These are phyloP conservation scores for Hecatera dysodea DNA, from an alignment of 2,888 invertebrate species.

Conservation along the genomic window DNA sequence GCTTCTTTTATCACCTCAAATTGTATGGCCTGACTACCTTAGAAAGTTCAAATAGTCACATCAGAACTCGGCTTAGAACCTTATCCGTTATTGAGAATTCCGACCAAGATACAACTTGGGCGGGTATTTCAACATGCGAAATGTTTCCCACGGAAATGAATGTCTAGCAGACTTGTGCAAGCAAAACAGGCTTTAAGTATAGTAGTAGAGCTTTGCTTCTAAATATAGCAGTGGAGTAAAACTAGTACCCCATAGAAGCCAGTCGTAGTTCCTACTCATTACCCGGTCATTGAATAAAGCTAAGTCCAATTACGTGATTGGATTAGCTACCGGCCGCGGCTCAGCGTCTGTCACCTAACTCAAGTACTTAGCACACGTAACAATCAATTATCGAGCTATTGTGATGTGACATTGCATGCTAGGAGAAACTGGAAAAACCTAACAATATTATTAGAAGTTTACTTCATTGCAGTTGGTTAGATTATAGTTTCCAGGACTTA, in stretches of 20 bases:
- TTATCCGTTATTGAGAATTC: neutral
- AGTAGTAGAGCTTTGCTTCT: too few relatives aligned
- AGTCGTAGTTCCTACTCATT: conserved; percentile 76
- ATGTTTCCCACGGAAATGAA: neutral
- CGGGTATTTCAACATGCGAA: neutral
- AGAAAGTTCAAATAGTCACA: neutral
- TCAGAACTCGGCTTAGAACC: neutral
- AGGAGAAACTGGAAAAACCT: conserved; percentile 5
- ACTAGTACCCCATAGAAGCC: conserved; percentile 50
- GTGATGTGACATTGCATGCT: conserved; percentile 7
- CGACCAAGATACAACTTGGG: neutral
- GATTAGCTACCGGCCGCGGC: conserved; percentile 80
- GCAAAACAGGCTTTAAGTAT: neutral
- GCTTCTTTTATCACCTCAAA: neutral
- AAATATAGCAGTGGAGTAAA: conserved; percentile 7
- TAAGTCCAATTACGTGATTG: conserved; percentile 89
- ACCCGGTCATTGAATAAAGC: conserved; percentile 85
- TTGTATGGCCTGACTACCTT: neutral
- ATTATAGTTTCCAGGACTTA: neutral
- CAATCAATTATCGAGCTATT: conserved; percentile 62
- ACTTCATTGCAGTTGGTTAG: neutral
- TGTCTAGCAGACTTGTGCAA: neutral
- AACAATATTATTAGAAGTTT: neutral
- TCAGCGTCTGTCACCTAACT: conserved; percentile 72
- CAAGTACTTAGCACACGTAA: conserved; percentile 61